Base-by-base conservation (phyloP, 2,888 invertebrate species). In the Calliopum simillimum region DNA sequence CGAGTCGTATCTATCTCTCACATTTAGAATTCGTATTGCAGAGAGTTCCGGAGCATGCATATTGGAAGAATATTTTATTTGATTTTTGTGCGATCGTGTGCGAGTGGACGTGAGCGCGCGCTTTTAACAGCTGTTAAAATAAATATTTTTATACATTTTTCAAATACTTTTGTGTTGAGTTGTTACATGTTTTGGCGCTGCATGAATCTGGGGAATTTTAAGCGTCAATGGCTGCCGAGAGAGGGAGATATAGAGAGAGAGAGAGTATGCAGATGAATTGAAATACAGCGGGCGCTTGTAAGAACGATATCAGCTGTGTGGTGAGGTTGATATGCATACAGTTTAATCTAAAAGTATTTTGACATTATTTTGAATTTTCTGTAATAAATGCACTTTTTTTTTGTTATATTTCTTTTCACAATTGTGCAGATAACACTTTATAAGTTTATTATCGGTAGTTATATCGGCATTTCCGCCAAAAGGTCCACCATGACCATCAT, bases 81-180 rank as follows among this genome's bases (percentile, higher is more conserved):
- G 41, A 14, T 33, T 49, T n/a, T 43, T 16, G 49, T 8, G 8
- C 46, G 41, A 2, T 47, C 13, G 46, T 56, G 19, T n/a, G 43
- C 25, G 25, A 47, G 44, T 14, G 47, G 2, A 25, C 21, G 58
- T 44, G 44, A 55, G 51, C 16, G 51, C 61, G 46, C 33, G 58
- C 58, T 23, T 12, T 44, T 61, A 61, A 61, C 61, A 61, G 61
- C 61, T 61, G 61, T 61, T 61, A 61, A 46, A 33, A 41, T 16
- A 23, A 53, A 65, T 65, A 55, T 23, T 55, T n/a, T 53, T 21
- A 65, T 13, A 65, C 58, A 67, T 67, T 47, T 33, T 67, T 67
- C 33, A 55, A 67, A 67, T 67, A 59, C 58, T 59, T 67, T 67
- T 59, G 58, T 25, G 67, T 33, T 67, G 67, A 67, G 67, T 58